Base-by-base conservation (phyloP, 2,113 vertebrate genomes). In the Condylura cristata region DNA sequence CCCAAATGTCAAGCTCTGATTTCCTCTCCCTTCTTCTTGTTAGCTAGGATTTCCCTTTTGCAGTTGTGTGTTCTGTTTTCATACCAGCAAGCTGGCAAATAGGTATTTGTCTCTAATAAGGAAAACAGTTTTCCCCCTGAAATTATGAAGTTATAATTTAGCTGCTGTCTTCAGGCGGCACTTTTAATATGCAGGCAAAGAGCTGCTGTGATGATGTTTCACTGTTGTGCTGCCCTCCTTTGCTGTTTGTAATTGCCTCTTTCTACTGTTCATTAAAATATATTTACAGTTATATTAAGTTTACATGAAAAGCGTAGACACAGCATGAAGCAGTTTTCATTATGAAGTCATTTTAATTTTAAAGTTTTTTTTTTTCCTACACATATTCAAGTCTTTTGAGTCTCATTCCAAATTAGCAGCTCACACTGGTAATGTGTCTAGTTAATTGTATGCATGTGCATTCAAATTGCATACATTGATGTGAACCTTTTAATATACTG, bases 241-340 rank as follows among this genome's bases (percentile, higher is more conserved):
- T 96, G 48, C 96, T 95, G 72, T 93, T 60, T 82, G 76, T 96
- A 94, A 84, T 95, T 97, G 60, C 95, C 48, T 94, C 81, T 94
- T 86, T 95, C 95, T 93, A 20, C 91, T 97, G 32, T 72, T 66
- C 96, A 61, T 93, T 97, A 96, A 94, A 97, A 95, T 95, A 91
- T 94, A 94, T 72, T 94, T 97, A 97, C 95, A 97, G 96, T 63
- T 96, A 91, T 95, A 95, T 97, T 65, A 96, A 74, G 80, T 96
- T 95, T 96, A 86, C 79, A 32, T 75, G 93, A 93, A 95, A 95
- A 96, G 79, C 95, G 68, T 39, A 87, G 56, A 95, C 96, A 94
- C 37, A 96, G 88, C 68, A 81, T 96, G 91, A 96, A 97, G 68
- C 34, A 86, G 48, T 97, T 96, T 90, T 93, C 46, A 58, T 68